Evolutionary conservation across 2,113 vertebrate genomes (phyloP), one percentile per base, ranked within the genome.

Genomic region (Ammodytes dubius): DNA sequence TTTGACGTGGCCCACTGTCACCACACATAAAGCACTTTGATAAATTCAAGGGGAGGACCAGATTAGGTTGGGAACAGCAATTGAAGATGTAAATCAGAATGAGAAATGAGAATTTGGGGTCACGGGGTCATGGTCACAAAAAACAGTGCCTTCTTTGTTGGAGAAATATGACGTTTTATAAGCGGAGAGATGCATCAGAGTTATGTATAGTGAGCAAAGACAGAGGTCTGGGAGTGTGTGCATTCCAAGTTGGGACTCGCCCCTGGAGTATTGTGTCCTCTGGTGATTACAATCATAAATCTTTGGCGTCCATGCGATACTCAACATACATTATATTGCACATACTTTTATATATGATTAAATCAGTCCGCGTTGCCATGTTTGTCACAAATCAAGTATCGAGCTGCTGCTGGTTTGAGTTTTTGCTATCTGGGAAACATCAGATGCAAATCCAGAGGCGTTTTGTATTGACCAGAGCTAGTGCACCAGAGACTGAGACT

Each of bases 71-170:
- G 63, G 2, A 88, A 2, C 54, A 77, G 75, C 9, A 10, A 58
- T 52, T 35, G 47, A 57, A 70, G 54, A 82, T 81, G 39, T 54
- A 70, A 74, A 83, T 86, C 79, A 86, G 65, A 67, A 78, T 74
- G 56, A 77, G 12, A 79, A 81, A 77, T 67, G 39, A 49, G 43
- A 69, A 43, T 72, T 52, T 11, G 12, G 19, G 47, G 52, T 70
- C 69, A 17, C 1, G 11, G 39, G 79, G 60, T 76, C 45, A 14
- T 10, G 13, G 73, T 56, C 49, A 19, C 13, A 17, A 19, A 19
- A 72, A 35, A 75, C 52, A 61, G 15, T 1, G 12, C 56, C 61
- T 78, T 79, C 58, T 70, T 81, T 76, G 77, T 27, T 56, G 58
- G 5, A 71, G 75, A 71, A 75, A 84, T 77, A 49, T 13, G 40